Conservation (phyloP, 2,797 vertebrate species). For the Tadarida brasiliensis region DNA sequence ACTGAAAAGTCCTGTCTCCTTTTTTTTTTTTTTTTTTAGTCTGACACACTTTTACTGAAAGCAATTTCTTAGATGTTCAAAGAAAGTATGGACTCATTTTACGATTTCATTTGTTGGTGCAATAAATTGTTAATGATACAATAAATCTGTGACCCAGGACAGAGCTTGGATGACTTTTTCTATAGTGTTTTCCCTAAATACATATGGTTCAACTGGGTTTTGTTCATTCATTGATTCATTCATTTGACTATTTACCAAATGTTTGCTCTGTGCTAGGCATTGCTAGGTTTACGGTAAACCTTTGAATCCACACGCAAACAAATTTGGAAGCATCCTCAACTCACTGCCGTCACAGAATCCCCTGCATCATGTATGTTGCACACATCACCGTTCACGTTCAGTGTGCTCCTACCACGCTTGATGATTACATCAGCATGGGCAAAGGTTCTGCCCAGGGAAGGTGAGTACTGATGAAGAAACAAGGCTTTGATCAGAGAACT, state of each 20-base stretch:
- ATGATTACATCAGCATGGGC: not conserved
- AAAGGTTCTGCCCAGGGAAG: not conserved
- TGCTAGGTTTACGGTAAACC: no score
- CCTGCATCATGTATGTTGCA: not conserved
- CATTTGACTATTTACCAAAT: not conserved
- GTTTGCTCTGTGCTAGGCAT: not conserved
- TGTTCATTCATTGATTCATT: not conserved
- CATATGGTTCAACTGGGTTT: not conserved
- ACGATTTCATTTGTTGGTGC: not conserved
- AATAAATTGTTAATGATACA: not conserved
- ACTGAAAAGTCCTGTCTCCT: not conserved
- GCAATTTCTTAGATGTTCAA: not conserved
- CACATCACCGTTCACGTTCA: not conserved
- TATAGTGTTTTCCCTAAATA: not conserved
- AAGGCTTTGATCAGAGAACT: not conserved
- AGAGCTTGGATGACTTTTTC: not conserved
- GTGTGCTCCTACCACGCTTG: not conserved
- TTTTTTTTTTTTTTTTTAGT: conserved; percentile 9
- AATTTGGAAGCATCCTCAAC: not conserved
- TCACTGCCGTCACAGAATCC: not conserved
- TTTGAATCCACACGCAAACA: not conserved
- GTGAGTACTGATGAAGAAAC: not conserved
- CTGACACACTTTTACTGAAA: not conserved
- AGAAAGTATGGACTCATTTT: conserved; percentile 25
- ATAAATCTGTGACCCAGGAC: not conserved